Conservation (phyloP, 2,888 invertebrate genomes). For the Dasypolia templi region DNA sequence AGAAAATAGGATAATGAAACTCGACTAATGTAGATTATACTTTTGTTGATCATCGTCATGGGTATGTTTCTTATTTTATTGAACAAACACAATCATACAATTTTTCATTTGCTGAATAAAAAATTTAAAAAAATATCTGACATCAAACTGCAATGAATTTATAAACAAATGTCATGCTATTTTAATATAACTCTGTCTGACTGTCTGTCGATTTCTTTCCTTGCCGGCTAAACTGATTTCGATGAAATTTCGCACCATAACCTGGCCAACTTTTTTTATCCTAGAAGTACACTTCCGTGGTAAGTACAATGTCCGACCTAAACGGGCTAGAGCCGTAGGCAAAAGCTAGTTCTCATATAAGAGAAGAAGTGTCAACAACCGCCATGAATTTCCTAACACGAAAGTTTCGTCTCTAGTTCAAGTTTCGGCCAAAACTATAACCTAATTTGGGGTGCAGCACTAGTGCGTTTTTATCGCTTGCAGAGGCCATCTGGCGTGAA, state of each 20-base stretch:
- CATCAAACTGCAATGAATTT: neutral
- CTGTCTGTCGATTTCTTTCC: neutral
- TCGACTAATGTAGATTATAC: neutral
- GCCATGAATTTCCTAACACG: constrained; percentile 7
- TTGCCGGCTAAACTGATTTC: neutral
- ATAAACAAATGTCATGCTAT: neutral
- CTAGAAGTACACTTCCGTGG: neutral
- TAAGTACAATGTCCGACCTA: no score
- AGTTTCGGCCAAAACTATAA: constrained; percentile 37
- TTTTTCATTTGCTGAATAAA: neutral
- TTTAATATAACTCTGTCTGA: no score
- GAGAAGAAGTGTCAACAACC: neutral
- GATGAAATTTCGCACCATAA: neutral
- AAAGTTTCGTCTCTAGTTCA: constrained; percentile 16
- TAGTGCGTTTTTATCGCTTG: constrained; percentile 52
- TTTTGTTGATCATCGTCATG: neutral
- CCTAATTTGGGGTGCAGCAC: constrained; percentile 28
- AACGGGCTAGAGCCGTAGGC: no score
- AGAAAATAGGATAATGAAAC: neutral
- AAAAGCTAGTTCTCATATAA: neutral
- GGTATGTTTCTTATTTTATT: neutral
- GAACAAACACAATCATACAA: neutral
- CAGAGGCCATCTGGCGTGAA: constrained; percentile 58
- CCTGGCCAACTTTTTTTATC: neutral
- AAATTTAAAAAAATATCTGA: no score